phyloP scores from a whole-genome alignment of 2,888 invertebrate species.

The Aelia acuminata region DNA sequence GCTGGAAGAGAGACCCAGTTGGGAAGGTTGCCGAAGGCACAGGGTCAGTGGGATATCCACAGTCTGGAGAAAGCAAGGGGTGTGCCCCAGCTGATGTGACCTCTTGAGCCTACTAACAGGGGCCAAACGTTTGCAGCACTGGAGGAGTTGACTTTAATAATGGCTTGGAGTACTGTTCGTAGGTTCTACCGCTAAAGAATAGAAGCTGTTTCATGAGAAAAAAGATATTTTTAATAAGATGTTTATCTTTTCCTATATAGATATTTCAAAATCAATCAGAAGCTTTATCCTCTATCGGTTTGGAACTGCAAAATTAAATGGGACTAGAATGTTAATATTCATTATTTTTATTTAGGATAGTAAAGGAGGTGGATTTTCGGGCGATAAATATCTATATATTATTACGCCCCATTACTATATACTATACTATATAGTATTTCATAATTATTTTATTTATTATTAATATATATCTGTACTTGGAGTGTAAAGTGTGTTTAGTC shows the following conservation, averaged over 20 bases:
- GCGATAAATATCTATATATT: too few species aligned
- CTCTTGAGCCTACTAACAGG: neutral
- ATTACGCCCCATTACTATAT: too few species aligned
- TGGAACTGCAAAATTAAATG: too few species aligned
- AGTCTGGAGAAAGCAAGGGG: conserved; percentile 24
- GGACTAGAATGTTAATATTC: too few species aligned
- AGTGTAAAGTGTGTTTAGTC: too few species aligned
- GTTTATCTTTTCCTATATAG: neutral
- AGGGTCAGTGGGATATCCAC: conserved; percentile 46
- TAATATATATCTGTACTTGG: too few species aligned
- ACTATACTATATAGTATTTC: too few species aligned
- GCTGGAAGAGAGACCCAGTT: neutral
- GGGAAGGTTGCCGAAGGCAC: conserved; percentile 28
- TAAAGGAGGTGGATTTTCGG: too few species aligned
- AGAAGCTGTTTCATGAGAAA: neutral
- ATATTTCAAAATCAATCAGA: too few species aligned
- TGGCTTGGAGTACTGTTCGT: neutral
- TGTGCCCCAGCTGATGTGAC: neutral
- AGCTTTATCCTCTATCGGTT: too few species aligned
- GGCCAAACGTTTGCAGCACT: neutral
- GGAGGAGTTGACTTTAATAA: neutral
- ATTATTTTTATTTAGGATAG: too few species aligned
- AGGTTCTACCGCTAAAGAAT: neutral
- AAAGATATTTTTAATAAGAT: neutral
- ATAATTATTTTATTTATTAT: too few species aligned